These are phyloP conservation scores for Platalea minor DNA, from an alignment of 2,797 vertebrate species.

Conservation along the genomic window DNA sequence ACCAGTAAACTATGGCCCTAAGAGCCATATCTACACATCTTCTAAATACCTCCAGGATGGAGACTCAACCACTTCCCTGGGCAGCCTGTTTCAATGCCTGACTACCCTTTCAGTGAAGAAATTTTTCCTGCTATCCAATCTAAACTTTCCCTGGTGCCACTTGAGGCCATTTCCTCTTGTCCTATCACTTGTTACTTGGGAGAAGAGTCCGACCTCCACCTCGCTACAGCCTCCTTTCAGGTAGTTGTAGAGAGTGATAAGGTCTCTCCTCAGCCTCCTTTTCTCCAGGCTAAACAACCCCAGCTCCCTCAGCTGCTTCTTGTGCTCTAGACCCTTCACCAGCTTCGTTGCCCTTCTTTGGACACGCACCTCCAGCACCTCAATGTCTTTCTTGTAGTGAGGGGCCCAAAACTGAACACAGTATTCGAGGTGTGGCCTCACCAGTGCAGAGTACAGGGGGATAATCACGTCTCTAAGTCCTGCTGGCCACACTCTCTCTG, in stretches of 20 bases:
- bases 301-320: too few species aligned
- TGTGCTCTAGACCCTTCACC: neutral
- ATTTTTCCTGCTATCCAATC: neutral
- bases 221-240: neutral
- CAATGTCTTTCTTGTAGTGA: neutral
- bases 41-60: neutral
- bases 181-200: neutral
- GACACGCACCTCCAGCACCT: neutral
- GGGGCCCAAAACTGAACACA: neutral
- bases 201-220: neutral
- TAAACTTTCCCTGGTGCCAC: neutral
- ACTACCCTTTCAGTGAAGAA: neutral
- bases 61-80: neutral
- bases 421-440: neutral
- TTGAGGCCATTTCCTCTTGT: neutral
- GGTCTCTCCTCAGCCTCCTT: neutral
- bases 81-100: neutral
- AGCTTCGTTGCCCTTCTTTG: neutral
- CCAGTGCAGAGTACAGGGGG: neutral
- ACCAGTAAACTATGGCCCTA: neutral
- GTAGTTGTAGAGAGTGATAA: neutral
- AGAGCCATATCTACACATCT: accelerated
- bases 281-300: too few species aligned
- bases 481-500: neutral
- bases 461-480: too few species aligned